Conservation (phyloP, 2,113 vertebrate species). For the Diadophis punctatus region DNA sequence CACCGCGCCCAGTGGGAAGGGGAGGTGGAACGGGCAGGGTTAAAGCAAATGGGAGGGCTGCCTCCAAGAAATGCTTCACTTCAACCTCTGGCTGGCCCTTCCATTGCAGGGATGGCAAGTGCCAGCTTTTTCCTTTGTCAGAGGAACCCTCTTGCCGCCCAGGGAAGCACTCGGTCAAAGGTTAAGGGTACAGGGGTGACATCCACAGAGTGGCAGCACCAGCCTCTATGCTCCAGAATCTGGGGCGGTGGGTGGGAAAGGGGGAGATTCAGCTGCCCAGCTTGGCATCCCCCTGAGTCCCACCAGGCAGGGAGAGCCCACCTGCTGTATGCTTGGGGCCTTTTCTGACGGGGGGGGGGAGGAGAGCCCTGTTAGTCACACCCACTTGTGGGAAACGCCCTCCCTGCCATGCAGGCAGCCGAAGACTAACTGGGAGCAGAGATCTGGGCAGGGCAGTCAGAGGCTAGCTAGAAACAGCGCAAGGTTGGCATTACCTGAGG, state of each 20-base stretch:
- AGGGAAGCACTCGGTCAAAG: background rate
- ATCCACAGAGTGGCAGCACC: background rate
- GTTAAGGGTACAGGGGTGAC: background rate
- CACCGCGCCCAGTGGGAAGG: background rate
- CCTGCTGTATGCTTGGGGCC: background rate
- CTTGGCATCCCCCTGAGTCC: background rate
- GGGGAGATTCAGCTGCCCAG: background rate
- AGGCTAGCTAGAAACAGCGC: background rate
- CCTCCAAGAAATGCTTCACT: background rate
- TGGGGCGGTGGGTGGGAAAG: background rate
- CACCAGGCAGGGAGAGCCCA: background rate
- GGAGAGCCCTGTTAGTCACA: background rate
- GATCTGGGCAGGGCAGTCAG: background rate
- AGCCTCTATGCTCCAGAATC: background rate
- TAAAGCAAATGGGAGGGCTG: background rate
- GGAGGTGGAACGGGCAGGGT: background rate
- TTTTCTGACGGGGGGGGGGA: background rate
- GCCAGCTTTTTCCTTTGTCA: background rate
- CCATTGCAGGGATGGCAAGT: background rate
- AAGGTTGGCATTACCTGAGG: conserved; percentile 80
- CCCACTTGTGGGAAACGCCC: background rate
- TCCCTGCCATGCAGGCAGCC: background rate
- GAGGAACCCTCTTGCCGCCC: background rate
- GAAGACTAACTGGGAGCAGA: background rate
- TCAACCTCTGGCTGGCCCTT: background rate